Percentiles rank a stretch among this genome's conserved stretches.
phyloP scores from a whole-genome alignment of 2,888 invertebrate species.

The Thymelicus sylvestris region DNA sequence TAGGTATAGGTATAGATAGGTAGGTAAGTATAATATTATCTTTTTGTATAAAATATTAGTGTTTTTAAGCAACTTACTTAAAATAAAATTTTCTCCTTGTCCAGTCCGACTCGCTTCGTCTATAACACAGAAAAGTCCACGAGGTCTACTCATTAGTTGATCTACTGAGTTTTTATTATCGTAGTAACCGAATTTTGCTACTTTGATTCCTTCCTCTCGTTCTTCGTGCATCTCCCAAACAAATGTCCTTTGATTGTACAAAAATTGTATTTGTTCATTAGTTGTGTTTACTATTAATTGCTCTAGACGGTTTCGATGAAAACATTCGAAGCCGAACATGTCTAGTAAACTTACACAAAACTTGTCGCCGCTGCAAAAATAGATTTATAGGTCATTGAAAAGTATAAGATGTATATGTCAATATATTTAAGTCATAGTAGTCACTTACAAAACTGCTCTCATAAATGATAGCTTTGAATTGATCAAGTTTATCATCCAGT shows the following conservation, averaged over 20 bases:
- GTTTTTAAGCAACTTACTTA: constrained; percentile 80
- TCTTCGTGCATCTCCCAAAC: constrained; percentile 94
- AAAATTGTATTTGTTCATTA: constrained; percentile 97
- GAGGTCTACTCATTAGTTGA: constrained; percentile 92
- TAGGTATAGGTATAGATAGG: no score
- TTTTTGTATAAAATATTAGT: constrained; percentile 1
- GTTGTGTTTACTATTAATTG: constrained; percentile 95
- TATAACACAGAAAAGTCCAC: constrained; percentile 92
- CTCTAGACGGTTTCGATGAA: constrained; percentile 92
- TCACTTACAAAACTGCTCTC: constrained; percentile 93
- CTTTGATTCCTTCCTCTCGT: constrained; percentile 91
- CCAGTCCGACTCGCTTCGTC: constrained; percentile 93
- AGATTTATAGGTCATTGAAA: constrained; percentile 15
- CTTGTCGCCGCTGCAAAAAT: constrained; percentile 90
- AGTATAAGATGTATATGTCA: constrained; percentile 19
- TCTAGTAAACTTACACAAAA: constrained; percentile 93
- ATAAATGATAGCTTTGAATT: constrained; percentile 93
- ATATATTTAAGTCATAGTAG: no score
- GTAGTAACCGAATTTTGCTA: constrained; percentile 90
- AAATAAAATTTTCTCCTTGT: constrained; percentile 88
- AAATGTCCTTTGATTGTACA: constrained; percentile 96
- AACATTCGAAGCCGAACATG: constrained; percentile 97
- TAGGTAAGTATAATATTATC: constrained; percentile 15
- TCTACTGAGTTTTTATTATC: constrained; percentile 96
- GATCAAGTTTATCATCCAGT: constrained; percentile 94